Conservation (phyloP, 1,140 invertebrate genomes). For the Drosophila melanogaster region DNA sequence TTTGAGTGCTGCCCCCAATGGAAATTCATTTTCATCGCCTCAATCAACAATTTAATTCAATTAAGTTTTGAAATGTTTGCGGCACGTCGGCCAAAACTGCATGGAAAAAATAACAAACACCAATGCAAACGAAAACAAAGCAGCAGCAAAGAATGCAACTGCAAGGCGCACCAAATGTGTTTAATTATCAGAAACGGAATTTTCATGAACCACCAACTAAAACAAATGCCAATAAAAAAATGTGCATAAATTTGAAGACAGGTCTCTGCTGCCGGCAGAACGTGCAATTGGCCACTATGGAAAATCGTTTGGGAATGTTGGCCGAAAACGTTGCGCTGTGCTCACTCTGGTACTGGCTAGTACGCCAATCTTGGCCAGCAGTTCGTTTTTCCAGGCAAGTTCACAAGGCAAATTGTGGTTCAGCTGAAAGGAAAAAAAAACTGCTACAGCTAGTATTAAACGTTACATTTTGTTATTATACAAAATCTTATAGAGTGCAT, state of each 20-base stretch:
- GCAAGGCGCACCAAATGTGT: constrained; percentile 37
- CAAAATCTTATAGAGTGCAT: no score
- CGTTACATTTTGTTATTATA: not conserved
- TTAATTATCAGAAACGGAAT: constrained; percentile 64
- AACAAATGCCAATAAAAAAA: constrained; percentile 64
- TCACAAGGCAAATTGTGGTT: constrained; percentile 6
- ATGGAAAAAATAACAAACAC: constrained; percentile 27
- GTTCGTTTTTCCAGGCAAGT: constrained; percentile 42
- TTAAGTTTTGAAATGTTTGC: constrained; percentile 67
- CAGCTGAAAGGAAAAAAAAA: constrained; percentile 7
- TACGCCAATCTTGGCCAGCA: constrained; percentile 28
- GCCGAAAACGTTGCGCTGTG: not conserved
- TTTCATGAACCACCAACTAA: constrained; percentile 51
- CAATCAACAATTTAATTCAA: constrained; percentile 76
- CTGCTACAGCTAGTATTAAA: not conserved
- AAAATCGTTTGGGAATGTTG: constrained; percentile 5
- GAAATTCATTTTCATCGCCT: constrained; percentile 74
- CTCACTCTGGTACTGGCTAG: constrained; percentile 1
- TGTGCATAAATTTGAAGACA: constrained; percentile 68
- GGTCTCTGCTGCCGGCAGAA: constrained; percentile 37
- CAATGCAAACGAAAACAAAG: constrained; percentile 12
- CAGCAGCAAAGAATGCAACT: constrained; percentile 27
- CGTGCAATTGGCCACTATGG: constrained; percentile 21
- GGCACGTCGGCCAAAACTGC: constrained; percentile 18
- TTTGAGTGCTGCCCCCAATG: constrained; percentile 40